Conservation (phyloP, 2,888 invertebrate genomes). For the Pterobdella sp. region DNA sequence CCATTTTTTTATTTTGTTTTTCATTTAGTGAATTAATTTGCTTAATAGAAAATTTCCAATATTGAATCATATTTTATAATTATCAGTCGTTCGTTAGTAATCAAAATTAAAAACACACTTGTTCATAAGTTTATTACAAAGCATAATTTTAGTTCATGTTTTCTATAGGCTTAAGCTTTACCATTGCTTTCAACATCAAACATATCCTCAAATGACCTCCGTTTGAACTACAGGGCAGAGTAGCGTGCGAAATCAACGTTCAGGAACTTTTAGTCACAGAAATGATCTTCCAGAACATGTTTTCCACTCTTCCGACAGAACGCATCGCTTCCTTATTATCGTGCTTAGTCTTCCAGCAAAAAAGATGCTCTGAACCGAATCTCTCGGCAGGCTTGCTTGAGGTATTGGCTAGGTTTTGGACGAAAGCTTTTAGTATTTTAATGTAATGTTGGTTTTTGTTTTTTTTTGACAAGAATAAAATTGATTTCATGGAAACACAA, state of each 20-base stretch:
- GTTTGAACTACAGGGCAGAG: conserved; percentile 62
- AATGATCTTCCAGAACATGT: conserved; percentile 77
- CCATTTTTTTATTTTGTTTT: too few relatives aligned
- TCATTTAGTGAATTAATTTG: too few relatives aligned
- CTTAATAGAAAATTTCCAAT: too few relatives aligned
- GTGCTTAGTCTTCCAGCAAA: conserved; percentile 78
- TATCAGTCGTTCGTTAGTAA: too few relatives aligned
- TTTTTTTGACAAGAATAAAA: background rate
- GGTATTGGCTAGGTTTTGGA: conserved; percentile 45
- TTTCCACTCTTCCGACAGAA: conserved; percentile 74
- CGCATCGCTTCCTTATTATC: conserved; percentile 91
- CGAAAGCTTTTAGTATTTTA: background rate
- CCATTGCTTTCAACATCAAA: too few relatives aligned
- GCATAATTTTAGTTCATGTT: too few relatives aligned
- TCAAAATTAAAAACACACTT: too few relatives aligned
- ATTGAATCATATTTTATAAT: too few relatives aligned
- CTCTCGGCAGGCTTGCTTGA: conserved; percentile 59
- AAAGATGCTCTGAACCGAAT: conserved; percentile 56
- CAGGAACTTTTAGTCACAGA: conserved; percentile 81
- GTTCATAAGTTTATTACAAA: too few relatives aligned
- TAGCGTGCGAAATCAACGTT: conserved; percentile 76
- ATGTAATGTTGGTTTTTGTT: background rate
- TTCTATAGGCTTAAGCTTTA: too few relatives aligned
- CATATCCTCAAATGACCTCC: too few relatives aligned
- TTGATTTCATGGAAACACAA: background rate